Evolutionary conservation across 2,113 vertebrate genomes (phyloP), one percentile per base, ranked within the genome.

Genomic region (Struthio camelus): DNA sequence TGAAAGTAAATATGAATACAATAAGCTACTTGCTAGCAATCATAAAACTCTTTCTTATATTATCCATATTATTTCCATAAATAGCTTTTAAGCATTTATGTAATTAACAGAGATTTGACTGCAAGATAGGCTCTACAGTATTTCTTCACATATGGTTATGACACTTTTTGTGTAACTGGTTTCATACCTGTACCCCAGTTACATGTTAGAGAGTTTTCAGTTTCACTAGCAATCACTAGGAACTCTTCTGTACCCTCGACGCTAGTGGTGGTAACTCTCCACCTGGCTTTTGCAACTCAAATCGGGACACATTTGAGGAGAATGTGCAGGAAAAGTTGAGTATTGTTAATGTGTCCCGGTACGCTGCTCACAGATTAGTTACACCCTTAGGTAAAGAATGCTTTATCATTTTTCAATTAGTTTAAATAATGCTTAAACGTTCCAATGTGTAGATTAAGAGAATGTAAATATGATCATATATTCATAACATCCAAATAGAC

Each of bases 341-440:
- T 27, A 1, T 50, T 71, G 46, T 40, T 71, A n/a, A 6, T 4
- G 0, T 76, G 36, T 71, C 70, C 78, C 61, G 32, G 44, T 11
- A 59, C 12, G 30, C 61, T 64, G 14, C 56, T 58, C 36, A 36
- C 80, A 50, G 30, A 51, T 88, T 34, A 58, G 12, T 71, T 59
- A 59, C 4, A 61, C 15, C 28, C 15, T 51, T 44, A 36, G 40
- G 30, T 5, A 38, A 30, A 53, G 61, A 50, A 10, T 2, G 8
- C 9, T 91, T 87, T 78, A 67, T 62, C 28, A 30, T 62, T 84
- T 62, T 48, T 18, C 40, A 51, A 6, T 79, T 64, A 50, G 46
- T 77, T 89, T 77, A 92, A 86, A 89, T 67, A 67, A 85, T 28
- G 28, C 38, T 90, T 92, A 66, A 66, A 85, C n/a, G n/a, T n/a